phyloP scores from a whole-genome alignment of 2,888 invertebrate genomes.

The Meliscaeva auricollis region DNA sequence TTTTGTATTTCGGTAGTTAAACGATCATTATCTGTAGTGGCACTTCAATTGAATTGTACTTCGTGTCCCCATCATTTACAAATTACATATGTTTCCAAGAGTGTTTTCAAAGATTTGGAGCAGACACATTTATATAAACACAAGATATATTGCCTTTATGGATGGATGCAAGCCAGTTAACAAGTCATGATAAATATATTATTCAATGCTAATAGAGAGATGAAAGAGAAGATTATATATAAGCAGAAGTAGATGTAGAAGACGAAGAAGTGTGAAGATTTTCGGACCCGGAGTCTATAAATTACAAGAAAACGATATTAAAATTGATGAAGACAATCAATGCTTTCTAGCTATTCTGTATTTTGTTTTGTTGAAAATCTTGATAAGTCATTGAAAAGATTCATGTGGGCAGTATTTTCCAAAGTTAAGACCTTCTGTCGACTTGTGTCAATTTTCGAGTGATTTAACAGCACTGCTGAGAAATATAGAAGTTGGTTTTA shows the following conservation, averaged over 20 bases:
- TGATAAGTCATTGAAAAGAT: neutral
- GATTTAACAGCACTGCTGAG: no score
- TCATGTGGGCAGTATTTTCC: no score
- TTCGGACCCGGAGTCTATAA: constrained; percentile 26
- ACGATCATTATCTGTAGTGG: constrained; percentile 73
- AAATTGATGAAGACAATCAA: constrained; percentile 31
- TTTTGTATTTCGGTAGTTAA: constrained; percentile 69
- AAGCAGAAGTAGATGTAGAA: constrained; percentile 22
- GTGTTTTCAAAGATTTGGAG: constrained; percentile 57
- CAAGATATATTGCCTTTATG: constrained; percentile 20
- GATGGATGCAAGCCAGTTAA: constrained; percentile 45
- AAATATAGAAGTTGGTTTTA: no score
- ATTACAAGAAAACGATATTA: constrained; percentile 26
- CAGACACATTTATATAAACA: constrained; percentile 9
- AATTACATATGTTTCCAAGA: constrained; percentile 69
- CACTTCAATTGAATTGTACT: constrained; percentile 74
- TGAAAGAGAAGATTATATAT: neutral
- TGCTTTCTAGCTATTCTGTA: neutral
- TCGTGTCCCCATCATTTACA: constrained; percentile 71
- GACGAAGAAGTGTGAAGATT: constrained; percentile 19
- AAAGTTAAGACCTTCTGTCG: no score
- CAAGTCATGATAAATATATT: constrained; percentile 51
- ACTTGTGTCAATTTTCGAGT: no score
- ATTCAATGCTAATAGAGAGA: constrained; percentile 28
- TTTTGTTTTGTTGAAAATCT: neutral